A percentile compares a stretch with the other conserved stretches of the same genome.
Conservation (phyloP, 1,140 invertebrate genomes). For the Druon quercuslanigerum region DNA sequence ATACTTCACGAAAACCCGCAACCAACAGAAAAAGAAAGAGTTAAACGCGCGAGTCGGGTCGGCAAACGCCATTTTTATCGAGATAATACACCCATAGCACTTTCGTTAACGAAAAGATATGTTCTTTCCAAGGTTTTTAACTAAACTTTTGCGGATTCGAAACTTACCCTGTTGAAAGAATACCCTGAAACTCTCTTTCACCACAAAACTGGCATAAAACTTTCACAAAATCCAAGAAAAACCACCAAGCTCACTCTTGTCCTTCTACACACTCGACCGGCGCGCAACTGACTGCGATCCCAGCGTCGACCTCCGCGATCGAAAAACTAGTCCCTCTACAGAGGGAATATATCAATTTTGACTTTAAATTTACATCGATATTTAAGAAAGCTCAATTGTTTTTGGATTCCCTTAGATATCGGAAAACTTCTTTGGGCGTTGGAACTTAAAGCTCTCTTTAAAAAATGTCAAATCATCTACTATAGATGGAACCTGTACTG, state of each 20-base stretch:
- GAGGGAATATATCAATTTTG: not conserved
- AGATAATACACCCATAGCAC: constrained; percentile 53
- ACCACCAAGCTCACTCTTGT: constrained; percentile 35
- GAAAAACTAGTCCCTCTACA: constrained; percentile 28
- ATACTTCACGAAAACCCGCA: not conserved
- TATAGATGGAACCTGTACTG: too few relatives aligned
- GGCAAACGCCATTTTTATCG: constrained; percentile 70
- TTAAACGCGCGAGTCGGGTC: constrained; percentile 33
- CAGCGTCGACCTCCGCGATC: constrained; percentile 53
- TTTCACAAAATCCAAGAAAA: constrained; percentile 53
- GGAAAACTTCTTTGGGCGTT: too few relatives aligned
- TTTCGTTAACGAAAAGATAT: constrained; percentile 34
- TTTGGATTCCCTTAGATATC: too few relatives aligned
- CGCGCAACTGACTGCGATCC: constrained; percentile 67
- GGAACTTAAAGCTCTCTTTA: too few relatives aligned
- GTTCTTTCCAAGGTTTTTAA: constrained; percentile 36
- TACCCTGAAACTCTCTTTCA: constrained; percentile 56
- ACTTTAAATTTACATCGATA: too few relatives aligned
- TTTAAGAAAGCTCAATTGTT: too few relatives aligned
- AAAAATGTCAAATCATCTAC: too few relatives aligned
- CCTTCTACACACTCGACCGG: constrained; percentile 67
- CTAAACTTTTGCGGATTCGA: constrained; percentile 31
- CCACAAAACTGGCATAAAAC: constrained; percentile 64
- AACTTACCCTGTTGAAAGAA: constrained; percentile 63
- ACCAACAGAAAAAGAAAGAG: not conserved